Evolutionary conservation across 2,113 vertebrate species (phyloP), one percentile per base, ranked within the genome.

Genomic region (Oreochromis niloticus): DNA sequence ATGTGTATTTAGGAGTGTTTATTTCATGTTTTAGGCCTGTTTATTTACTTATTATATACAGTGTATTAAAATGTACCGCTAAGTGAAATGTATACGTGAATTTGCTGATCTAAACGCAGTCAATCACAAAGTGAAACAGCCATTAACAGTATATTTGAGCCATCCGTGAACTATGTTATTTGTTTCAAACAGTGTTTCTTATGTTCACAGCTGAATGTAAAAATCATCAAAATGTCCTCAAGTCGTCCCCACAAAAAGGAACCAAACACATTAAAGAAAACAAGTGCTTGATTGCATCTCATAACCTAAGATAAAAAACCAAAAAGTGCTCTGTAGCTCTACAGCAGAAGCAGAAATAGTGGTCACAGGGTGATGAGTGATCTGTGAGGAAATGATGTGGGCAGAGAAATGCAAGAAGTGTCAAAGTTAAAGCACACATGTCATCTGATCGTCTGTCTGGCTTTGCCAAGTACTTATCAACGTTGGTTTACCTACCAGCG

Each of bases 331-430:
- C 22, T 6, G 19, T 30, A n/a, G 30, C 34, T 43, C 11, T 73
- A 7, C 66, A 5, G 12, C 32, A 54, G 57, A 94, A 93, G 80
- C 84, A 93, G 88, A 93, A 91, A 89, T 85, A 9, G 10, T 8
- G 43, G 80, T 85, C 84, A 92, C 78, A 50, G 10, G 90, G 32
- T 1, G 4, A 7, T 78, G 57, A 82, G 3, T 1, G 27, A 32
- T 32, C 46, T 34, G 6, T 78, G 46, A 41, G 34, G 30, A 80
- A 89, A 89, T 78, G 0, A 80, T 50, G 7, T 30, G 41, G 2
- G 1, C 13, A 3, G 50, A 50, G 13, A 59, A 9, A 84, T 39
- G 30, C 27, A 16, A 57, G 1, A 55, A 41, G 10, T 2, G 11
- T 78, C 7, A 30, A 55, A 84, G 75, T 5, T 39, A 17, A 61